Evolutionary conservation across 2,113 vertebrate genomes (phyloP).

Genomic region (Parotia lawesii): DNA sequence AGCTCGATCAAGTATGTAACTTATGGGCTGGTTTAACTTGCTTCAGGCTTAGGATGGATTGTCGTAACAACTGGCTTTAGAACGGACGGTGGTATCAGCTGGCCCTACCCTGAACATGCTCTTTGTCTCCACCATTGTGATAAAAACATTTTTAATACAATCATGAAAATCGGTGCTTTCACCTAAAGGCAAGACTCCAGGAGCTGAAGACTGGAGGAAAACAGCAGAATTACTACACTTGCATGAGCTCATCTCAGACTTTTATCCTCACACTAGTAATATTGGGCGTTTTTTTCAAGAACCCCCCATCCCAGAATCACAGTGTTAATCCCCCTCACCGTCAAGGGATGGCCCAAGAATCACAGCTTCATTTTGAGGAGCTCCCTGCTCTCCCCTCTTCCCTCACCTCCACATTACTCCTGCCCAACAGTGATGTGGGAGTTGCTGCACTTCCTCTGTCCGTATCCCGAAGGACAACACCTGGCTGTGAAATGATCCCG

Average conservation of each 20-base stretch:
- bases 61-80: not conserved
- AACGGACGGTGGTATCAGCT: not conserved
- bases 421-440: accelerated
- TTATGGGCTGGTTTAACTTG: not conserved
- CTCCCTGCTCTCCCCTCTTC: not conserved
- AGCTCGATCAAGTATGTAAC: accelerated
- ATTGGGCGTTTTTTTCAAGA: not conserved
- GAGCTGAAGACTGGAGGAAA: not conserved
- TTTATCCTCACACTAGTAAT: not conserved
- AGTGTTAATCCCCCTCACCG: accelerated
- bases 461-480: not conserved
- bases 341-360: accelerated
- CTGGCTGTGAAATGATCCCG: not conserved
- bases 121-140: not conserved
- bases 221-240: not conserved
- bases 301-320: not conserved
- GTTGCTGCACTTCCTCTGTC: not conserved
- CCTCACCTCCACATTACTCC: not conserved
- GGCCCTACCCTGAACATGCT: not conserved
- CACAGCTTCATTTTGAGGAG: not conserved
- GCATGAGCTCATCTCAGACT: not conserved
- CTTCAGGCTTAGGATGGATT: not conserved
- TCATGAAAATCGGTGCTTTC: not conserved
- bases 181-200: not conserved
- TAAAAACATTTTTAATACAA: not conserved